phyloP scores from a whole-genome alignment of 2,113 vertebrate genomes.

The Entomyzon cyanotis region DNA sequence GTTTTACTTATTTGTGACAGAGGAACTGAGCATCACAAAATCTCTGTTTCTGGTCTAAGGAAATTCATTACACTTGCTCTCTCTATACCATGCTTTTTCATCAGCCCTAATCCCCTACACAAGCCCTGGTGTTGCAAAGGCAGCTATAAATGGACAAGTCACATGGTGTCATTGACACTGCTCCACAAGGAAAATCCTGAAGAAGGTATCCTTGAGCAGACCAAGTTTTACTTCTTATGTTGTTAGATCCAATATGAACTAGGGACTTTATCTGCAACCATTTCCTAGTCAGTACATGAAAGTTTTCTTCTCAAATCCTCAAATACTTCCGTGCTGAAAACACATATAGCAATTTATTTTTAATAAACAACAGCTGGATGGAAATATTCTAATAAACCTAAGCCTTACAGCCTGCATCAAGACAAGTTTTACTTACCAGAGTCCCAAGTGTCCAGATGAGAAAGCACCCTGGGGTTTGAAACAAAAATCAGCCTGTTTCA shows the following conservation, averaged over 20 bases:
- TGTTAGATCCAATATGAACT: background rate
- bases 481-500: conserved; percentile 1
- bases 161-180: background rate
- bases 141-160: background rate
- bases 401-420: background rate
- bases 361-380: background rate
- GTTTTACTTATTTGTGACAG: background rate
- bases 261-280: background rate
- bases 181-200: background rate
- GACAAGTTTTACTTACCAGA: conserved; percentile 78
- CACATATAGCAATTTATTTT: background rate
- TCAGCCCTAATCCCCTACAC: background rate
- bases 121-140: background rate
- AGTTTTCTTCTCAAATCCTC: background rate
- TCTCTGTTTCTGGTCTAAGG: background rate
- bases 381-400: background rate
- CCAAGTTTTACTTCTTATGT: background rate
- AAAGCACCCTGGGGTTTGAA: conserved; percentile 81
- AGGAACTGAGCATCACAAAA: background rate
- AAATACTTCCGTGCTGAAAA: background rate
- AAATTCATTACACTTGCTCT: background rate
- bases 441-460: conserved; percentile 79
- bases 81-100: background rate
- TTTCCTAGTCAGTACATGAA: background rate
- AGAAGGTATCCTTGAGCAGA: background rate